Base-by-base conservation (phyloP, 2,113 vertebrate genomes). In the Hemichromis elongatus region DNA sequence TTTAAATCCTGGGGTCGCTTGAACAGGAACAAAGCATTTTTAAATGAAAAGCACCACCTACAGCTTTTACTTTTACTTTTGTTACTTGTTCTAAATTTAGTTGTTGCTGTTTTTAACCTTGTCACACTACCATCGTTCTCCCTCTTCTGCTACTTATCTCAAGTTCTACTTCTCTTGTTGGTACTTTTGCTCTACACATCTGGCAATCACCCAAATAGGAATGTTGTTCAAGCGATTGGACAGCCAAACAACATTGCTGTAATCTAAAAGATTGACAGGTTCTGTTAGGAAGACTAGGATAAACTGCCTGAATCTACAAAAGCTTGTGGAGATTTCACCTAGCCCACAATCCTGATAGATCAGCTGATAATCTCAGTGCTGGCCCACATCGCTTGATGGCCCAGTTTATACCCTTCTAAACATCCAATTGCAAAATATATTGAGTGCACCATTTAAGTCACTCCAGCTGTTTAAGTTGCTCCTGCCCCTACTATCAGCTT, bases 351-450 rank as follows among this genome's bases (percentile, higher is more conserved):
- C 26, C 70, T 75, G 26, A 28, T 47, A 6, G 24, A 73, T 73
- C 68, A 50, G 42, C 24, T 47, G 40, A 73, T 47, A 18, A 30
- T 73, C 68, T 52, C 70, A 75, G 26, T 0, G 70, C 16, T 18
- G 10, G 26, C 68, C 42, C 16, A 75, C 50, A 50, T 75, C 1
- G 2, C 68, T 19, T 47, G 40, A 47, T 30, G 68, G 70, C 6
- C 10, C 26, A 75, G 70, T 75, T 30, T 75, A 75, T 50, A 19
- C 10, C 9, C 42, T 50, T 50, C 26, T 18, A 75, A 50, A 50
- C 68, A 75, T 50, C 42, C 70, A 75, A 52, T 9, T 30, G 26
- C 16, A n/a, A 75, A 52, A 75, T 75, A 75, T 75, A 50, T 52
- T n/a, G 70, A 30, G 18, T 75, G 26, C 0, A 1, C 19, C 9